Evolutionary conservation across 2,113 vertebrate genomes (phyloP), one percentile per base, ranked within the genome.

Genomic region (Burhinus bistriatus): DNA sequence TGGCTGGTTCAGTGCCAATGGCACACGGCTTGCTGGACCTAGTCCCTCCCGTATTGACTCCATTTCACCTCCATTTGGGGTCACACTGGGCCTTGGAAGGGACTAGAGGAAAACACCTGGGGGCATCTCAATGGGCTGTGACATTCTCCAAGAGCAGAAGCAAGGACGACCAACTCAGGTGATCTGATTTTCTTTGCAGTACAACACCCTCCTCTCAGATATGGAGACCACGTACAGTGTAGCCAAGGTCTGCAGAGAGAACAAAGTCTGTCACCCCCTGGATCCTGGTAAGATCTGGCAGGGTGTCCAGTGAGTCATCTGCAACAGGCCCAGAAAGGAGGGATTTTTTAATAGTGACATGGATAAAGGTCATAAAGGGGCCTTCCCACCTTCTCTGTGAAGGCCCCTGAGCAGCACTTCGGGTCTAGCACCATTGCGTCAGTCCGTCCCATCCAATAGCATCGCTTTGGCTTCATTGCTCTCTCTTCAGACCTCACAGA

Each of bases 201-300:
- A 99, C 92, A 99, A 99, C 97, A 97, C 96, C 62, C 98, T 99
- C 65, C 97, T 99, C 75, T 98, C 99, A 62, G 97, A 98, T 30
- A 99, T 99, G 99, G 99, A 99, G 96, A 99, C 99, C 44, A 98
- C 94, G 0, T 99, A 99, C 97, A 99, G 99, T 2, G 83, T 99
- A 72, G 99, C 99, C 89, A 97, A 98, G 79, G 99, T 99, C 86
- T 99, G 99, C 98, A 98, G 97, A 22, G 91, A 97, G 1, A 6
- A 97, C 9, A 87, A 96, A 9, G 97, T 12, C 55, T 99, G 99
- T 83, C 97, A 98, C 20, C 98, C 98, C 3, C 96, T 99, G 68
- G 99, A 99, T 71, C 99, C 99, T 95, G 99, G 99, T 99, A 96
- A 97, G 97, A 71, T 44, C 62, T 75, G 7, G 14, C 55, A 83